These are phyloP conservation scores for Mormyrus hasselquistii DNA, from an alignment of 2,797 vertebrate species.

Conservation along the genomic window DNA sequence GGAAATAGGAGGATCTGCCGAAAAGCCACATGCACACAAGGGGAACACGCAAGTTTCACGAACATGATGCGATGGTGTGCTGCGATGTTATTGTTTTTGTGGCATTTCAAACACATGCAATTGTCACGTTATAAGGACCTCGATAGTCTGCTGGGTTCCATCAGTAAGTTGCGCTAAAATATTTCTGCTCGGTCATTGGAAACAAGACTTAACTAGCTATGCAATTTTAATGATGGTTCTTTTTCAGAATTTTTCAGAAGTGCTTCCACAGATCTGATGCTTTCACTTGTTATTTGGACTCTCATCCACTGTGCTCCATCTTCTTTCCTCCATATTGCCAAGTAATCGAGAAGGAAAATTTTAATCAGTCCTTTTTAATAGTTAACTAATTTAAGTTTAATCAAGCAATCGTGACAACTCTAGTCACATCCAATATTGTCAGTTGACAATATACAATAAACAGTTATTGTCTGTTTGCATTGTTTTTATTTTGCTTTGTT, in stretches of 20 bases:
- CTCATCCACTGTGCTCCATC: background rate
- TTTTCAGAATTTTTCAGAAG: background rate
- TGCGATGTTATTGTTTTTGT: background rate
- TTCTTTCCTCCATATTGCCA: background rate
- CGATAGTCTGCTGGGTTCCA: background rate
- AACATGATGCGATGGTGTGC: background rate
- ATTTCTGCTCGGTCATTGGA: background rate
- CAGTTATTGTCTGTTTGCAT: background rate
- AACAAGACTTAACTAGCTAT: background rate
- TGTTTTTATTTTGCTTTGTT: background rate
- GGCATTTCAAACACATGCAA: background rate
- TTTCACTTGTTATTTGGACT: background rate
- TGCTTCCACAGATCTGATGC: background rate
- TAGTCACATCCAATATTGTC: background rate
- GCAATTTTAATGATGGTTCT: background rate
- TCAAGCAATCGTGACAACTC: background rate
- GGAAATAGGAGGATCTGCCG: background rate
- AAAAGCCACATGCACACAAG: background rate
- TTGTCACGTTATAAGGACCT: background rate
- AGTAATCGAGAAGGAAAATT: background rate
- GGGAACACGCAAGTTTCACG: background rate
- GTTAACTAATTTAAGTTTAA: background rate
- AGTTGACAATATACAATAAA: too few relatives aligned
- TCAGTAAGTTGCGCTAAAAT: background rate
- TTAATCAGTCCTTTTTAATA: background rate